Conservation (phyloP, 2,113 vertebrate species). For the Tragelaphus buxtoni region DNA sequence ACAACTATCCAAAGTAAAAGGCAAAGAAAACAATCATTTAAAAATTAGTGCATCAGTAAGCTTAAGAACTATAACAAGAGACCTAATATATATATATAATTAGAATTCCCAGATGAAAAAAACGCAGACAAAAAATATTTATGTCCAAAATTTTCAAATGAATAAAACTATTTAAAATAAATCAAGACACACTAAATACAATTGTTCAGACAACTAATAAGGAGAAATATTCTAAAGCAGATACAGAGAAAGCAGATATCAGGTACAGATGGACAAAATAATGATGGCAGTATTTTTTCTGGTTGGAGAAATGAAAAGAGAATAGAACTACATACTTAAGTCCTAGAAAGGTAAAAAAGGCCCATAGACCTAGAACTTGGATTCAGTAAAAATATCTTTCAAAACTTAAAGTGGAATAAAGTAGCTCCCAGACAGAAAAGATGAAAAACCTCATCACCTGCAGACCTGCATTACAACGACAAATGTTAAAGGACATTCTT, state of each 20-base stretch:
- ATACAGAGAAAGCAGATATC: background rate
- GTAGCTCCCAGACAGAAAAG: background rate
- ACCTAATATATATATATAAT: background rate
- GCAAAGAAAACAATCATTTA: background rate
- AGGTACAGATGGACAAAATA: background rate
- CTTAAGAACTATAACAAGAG: background rate
- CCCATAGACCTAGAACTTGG: background rate
- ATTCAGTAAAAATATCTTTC: background rate
- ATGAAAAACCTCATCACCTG: background rate
- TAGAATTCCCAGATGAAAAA: background rate
- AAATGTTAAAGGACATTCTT: background rate
- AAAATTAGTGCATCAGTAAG: background rate
- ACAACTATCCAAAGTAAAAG: background rate
- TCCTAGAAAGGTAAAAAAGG: background rate
- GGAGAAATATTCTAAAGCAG: background rate
- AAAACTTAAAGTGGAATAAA: background rate
- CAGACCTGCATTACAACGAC: background rate
- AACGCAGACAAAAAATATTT: fast-evolving
- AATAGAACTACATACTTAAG: background rate
- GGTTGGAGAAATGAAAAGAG: background rate
- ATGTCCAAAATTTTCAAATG: background rate
- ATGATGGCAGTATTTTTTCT: background rate
- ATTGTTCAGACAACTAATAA: background rate
- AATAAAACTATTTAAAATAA: background rate
- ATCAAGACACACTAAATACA: background rate